Conservation (phyloP, 2,113 vertebrate species). For the Chlorocebus sabaeus region DNA sequence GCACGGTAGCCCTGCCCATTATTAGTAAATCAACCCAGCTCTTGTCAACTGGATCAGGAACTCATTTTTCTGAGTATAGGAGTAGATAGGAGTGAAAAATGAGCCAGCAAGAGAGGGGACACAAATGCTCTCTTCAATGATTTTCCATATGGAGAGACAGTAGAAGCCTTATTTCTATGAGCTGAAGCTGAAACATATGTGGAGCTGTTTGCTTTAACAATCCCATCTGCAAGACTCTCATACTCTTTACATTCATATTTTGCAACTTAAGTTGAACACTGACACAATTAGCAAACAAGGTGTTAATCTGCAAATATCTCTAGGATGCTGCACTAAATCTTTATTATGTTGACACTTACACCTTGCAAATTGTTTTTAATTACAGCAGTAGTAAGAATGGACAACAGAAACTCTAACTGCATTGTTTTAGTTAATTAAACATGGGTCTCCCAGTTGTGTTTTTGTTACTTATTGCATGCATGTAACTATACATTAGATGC, state of each 20-base stretch:
- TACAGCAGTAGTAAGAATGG: neutral
- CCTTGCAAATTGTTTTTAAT: conserved; percentile 7
- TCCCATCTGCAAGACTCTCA: neutral
- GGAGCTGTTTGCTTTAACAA: neutral
- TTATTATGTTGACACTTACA: neutral
- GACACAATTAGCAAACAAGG: neutral
- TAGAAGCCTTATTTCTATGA: neutral
- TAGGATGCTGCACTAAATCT: neutral
- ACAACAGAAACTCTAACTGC: neutral
- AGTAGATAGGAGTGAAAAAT: neutral
- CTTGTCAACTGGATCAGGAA: neutral
- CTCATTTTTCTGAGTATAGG: neutral
- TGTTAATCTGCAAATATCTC: conserved; percentile 3
- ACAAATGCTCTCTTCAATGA: neutral
- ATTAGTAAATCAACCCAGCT: neutral
- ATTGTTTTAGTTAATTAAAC: conserved; percentile 32
- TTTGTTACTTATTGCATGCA: neutral
- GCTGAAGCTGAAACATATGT: neutral
- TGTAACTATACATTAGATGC: neutral
- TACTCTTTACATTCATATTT: neutral
- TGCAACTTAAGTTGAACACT: neutral
- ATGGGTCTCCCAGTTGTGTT: neutral
- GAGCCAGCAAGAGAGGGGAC: neutral
- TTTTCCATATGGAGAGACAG: neutral
- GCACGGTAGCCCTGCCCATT: neutral